Evolutionary conservation across 2,888 invertebrate genomes (phyloP).

Genomic region (Eupithecia dodoneata): DNA sequence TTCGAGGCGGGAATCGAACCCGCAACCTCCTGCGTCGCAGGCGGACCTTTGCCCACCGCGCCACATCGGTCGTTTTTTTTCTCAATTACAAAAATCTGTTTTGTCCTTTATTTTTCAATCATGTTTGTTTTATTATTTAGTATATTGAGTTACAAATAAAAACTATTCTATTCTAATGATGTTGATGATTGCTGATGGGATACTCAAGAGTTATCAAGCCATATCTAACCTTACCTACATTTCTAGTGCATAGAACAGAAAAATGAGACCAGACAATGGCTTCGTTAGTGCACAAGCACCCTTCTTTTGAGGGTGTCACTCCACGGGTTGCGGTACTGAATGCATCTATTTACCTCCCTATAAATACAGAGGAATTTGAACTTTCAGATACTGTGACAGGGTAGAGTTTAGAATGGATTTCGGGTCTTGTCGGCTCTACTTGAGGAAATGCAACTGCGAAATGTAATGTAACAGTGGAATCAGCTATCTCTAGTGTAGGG

Average conservation of each 20-base stretch:
- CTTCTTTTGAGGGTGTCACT: slow-evolving; percentile 70
- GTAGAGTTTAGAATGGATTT: background rate
- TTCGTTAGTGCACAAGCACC: slow-evolving; percentile 74
- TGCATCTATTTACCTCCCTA: slow-evolving; percentile 24
- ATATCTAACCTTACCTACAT: background rate
- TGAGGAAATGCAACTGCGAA: slow-evolving; percentile 9
- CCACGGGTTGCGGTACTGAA: slow-evolving; percentile 53
- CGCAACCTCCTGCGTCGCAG: too few species aligned
- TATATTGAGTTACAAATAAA: too few species aligned
- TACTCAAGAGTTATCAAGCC: background rate
- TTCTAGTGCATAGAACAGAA: slow-evolving; percentile 31
- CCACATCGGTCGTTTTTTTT: too few species aligned
- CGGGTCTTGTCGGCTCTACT: background rate
- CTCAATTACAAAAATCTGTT: too few species aligned
- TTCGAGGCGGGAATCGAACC: too few species aligned
- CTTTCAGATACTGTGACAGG: background rate
- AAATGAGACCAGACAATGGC: slow-evolving; percentile 66
- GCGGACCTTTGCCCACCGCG: too few species aligned
- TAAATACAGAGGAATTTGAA: background rate
- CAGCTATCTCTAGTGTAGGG: background rate
- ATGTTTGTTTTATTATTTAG: too few species aligned
- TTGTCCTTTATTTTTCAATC: too few species aligned
- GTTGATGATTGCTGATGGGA: background rate
- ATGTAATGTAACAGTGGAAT: background rate
- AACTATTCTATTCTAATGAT: too few species aligned